A percentile compares a stretch with the other conserved stretches of the same genome.
Conservation (phyloP, 2,113 vertebrate species). For the Phalacrocorax brasilianus region DNA sequence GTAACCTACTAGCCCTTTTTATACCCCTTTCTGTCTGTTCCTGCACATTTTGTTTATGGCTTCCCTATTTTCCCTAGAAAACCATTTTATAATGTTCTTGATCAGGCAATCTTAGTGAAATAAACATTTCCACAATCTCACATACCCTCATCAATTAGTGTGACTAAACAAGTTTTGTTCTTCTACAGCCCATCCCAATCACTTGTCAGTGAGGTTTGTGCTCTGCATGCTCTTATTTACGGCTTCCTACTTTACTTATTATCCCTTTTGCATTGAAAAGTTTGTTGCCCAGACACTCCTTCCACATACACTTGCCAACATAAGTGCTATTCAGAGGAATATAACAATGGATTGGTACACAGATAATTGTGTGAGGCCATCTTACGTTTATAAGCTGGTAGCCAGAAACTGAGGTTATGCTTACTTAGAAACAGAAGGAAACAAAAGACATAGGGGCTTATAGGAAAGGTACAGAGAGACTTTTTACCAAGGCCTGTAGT, state of each 20-base stretch:
- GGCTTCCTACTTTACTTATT: not conserved
- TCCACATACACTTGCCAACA: not conserved
- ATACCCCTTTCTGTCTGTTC: not conserved
- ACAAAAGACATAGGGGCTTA: not conserved
- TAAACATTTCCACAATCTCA: not conserved
- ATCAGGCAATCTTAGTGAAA: not conserved
- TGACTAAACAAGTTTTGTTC: not conserved
- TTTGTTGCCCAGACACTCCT: not conserved
- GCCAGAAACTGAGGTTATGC: not conserved
- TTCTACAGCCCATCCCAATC: not conserved
- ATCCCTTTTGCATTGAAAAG: not conserved
- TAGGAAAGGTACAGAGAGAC: not conserved
- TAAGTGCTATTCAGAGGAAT: not conserved
- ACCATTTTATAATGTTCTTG: not conserved
- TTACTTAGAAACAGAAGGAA: not conserved
- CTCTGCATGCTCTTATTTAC: not conserved
- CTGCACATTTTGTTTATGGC: not conserved
- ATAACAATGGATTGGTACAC: not conserved
- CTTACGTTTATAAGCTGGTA: not conserved
- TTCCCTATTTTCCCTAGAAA: not conserved
- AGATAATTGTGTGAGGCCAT: not conserved
- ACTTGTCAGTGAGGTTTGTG: not conserved
- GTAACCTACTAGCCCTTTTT: rapidly evolving
- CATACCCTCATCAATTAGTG: not conserved
- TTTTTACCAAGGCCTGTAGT: not conserved